Base-by-base conservation (phyloP, 2,888 invertebrate genomes). In the Thera obeliscata region DNA sequence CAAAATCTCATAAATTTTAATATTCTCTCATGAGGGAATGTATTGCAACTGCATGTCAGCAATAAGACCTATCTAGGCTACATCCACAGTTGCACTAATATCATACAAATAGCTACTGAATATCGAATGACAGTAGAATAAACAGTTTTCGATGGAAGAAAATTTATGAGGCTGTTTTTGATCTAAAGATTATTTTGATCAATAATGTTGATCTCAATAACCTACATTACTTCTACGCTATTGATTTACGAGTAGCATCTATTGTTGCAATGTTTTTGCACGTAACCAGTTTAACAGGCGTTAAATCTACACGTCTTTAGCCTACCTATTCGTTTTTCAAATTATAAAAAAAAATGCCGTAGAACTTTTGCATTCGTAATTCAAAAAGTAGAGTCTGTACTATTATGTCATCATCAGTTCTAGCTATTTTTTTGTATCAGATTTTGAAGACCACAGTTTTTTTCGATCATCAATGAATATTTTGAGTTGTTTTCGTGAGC, bases 61-160 rank as follows among this genome's bases (percentile, higher is more conserved):
- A 36, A 55, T 48, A 56, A 55, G 5, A 9, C 54, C 64, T 55
- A 55, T 54, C 54, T 68, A 68, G 67, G 54, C 57, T 65, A 52
- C 56, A 56, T 58, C 67, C 43, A 64, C 61, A 60, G 56, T 62
- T 62, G 52, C 65, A 65, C 69, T 69, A 65, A 69, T 69, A 69
- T 61, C 52, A 36, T 56, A 69, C 69, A 69, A 69, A 69, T 69
- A 48, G 58, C 56, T 61, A 59, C 50, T 62, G 66, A 46, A 62
- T 52, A 52, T n/a, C 56, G 46, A 65, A 66, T 41, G 69, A 69
- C 69, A 69, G 62, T 33, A 59, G 69, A 69, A 65, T 69, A 56
- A 60, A 54, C 46, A 36, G 68, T 41, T 61, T 64, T 55, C 46
- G 64, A 69, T 62, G 36, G 56, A 52, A 50, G 58, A 59, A n/a